Conservation (phyloP, 2,888 invertebrate species). For the Caenorhabditis virilis region DNA sequence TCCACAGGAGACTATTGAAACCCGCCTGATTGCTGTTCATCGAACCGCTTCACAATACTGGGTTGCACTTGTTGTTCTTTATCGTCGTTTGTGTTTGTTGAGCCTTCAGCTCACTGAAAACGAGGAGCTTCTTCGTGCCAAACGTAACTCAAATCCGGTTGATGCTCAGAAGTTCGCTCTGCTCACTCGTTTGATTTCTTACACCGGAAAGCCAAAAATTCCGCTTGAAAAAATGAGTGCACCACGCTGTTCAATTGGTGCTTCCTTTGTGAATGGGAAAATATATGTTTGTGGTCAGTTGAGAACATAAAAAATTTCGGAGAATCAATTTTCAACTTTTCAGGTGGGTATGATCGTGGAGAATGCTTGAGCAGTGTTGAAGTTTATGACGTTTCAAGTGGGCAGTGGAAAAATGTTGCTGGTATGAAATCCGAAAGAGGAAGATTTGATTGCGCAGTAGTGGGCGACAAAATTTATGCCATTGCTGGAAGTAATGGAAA, state of each 20-base stretch:
- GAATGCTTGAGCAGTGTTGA: slow-evolving; percentile 78
- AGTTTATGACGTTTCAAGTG: slow-evolving; percentile 77
- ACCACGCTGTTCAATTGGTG: slow-evolving; percentile 80
- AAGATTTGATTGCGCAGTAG: slow-evolving; percentile 79
- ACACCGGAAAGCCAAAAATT: slow-evolving; percentile 60
- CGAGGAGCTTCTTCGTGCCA: slow-evolving; percentile 51
- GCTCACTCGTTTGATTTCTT: slow-evolving; percentile 49
- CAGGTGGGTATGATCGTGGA: slow-evolving; percentile 82
- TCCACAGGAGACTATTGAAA: slow-evolving; percentile 63
- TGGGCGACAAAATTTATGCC: slow-evolving; percentile 74
- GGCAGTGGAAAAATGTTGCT: slow-evolving; percentile 77
- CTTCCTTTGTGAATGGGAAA: slow-evolving; percentile 77
- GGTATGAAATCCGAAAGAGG: slow-evolving; percentile 81
- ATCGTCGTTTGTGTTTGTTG: slow-evolving; percentile 75
- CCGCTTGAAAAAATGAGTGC: slow-evolving; percentile 75
- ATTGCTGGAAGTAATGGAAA: slow-evolving; percentile 83
- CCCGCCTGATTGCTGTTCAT: slow-evolving; percentile 59
- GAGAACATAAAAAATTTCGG: neutral
- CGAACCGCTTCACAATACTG: slow-evolving; percentile 71
- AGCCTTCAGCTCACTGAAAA: slow-evolving; percentile 65
- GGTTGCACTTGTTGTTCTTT: slow-evolving; percentile 76
- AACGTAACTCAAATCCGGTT: slow-evolving; percentile 24
- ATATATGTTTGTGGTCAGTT: slow-evolving; percentile 79
- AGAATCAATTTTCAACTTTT: slow-evolving; percentile 2
- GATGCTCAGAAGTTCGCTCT: slow-evolving; percentile 39